Conservation (phyloP, 2,888 invertebrate genomes). For the Limenitis camilla region DNA sequence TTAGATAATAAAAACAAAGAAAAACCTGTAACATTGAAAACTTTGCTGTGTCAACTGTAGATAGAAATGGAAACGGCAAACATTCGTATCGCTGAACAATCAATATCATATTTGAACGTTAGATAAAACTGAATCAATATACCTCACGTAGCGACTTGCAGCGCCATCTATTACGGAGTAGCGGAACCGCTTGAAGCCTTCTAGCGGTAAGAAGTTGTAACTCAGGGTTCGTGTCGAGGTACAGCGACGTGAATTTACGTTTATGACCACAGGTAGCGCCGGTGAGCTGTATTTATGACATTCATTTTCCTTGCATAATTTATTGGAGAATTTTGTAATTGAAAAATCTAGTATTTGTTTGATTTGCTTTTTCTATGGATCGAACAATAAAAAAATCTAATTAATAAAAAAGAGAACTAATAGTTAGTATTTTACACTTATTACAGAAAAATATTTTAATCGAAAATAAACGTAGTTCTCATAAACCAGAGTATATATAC, state of each 20-base stretch:
- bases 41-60: constrained; percentile 26
- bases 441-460: no score
- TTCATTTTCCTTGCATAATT: no score
- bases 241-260: constrained; percentile 4
- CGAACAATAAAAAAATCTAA: no score
- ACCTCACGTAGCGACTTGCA: constrained; percentile 17
- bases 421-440: no score
- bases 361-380: no score
- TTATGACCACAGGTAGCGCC: background rate
- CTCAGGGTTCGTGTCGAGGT: constrained; percentile 5
- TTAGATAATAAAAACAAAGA: constrained; percentile 3
- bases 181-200: constrained; percentile 32
- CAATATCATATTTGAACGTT: constrained; percentile 49
- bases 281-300: background rate
- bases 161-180: constrained; percentile 56
- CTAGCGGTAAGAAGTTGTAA: background rate
- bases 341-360: no score
- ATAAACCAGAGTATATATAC: no score
- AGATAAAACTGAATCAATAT: constrained; percentile 40
- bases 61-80: constrained; percentile 39
- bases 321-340: no score
- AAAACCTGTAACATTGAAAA: constrained; percentile 18
- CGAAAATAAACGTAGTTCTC: no score
- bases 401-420: no score
- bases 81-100: constrained; percentile 47